Evolutionary conservation across 2,113 vertebrate genomes (phyloP).

Genomic region (Gymnocephalus cernua): DNA sequence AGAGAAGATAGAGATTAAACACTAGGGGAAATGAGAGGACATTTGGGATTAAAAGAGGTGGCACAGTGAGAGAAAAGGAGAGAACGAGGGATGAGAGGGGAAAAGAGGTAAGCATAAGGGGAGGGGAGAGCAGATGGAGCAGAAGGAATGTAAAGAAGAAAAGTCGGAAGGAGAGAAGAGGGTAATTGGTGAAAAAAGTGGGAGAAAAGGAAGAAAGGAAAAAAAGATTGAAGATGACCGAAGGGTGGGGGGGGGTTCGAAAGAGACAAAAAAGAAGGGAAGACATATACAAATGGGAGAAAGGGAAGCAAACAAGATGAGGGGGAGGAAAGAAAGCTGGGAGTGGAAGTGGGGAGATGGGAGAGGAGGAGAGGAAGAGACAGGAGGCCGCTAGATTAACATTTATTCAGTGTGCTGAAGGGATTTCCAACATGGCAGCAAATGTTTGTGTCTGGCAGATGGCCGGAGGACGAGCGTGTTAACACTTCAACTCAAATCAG

Average conservation of each 20-base stretch:
- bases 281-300: neutral
- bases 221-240: neutral
- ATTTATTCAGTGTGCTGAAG: constrained; percentile 66
- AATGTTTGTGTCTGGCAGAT: constrained; percentile 70
- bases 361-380: constrained; percentile 23
- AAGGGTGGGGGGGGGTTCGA: neutral
- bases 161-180: neutral
- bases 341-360: neutral
- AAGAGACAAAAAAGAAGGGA: too few species aligned
- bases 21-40: too few species aligned
- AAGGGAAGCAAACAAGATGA: neutral
- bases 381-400: constrained; percentile 69
- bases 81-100: neutral
- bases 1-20: neutral
- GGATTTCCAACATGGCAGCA: constrained; percentile 72
- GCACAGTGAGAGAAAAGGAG: neutral
- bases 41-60: neutral
- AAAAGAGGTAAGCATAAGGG: neutral
- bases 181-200: neutral
- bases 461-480: constrained; percentile 67
- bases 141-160: neutral
- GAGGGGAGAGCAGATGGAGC: neutral
- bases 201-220: neutral
- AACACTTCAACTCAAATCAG: constrained; percentile 72
- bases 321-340: neutral